phyloP scores from a whole-genome alignment of 2,113 vertebrate genomes.

The Guaruba guarouba region DNA sequence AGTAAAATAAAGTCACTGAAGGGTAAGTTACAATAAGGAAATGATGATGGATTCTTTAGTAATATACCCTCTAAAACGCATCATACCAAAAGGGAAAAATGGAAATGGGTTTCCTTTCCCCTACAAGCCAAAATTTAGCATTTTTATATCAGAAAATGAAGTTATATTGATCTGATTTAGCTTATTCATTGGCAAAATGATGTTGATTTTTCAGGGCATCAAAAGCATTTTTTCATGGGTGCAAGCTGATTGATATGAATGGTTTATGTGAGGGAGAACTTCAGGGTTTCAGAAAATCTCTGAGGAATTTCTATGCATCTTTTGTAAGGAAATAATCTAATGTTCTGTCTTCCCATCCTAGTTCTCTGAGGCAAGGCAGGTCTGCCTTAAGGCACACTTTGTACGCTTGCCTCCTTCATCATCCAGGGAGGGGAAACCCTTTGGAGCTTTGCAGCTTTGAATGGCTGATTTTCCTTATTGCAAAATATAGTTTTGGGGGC shows the following conservation, averaged over 20 bases:
- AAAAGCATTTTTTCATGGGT: neutral
- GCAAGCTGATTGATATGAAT: neutral
- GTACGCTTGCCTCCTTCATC: neutral
- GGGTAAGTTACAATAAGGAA: neutral
- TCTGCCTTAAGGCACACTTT: neutral
- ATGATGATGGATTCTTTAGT: neutral
- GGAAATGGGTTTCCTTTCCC: neutral
- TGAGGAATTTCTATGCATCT: neutral
- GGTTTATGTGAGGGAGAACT: neutral
- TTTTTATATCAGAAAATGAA: neutral
- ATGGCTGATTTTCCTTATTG: neutral
- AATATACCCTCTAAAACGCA: neutral
- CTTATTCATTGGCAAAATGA: neutral
- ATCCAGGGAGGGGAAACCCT: neutral
- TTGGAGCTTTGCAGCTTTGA: neutral
- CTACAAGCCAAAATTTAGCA: neutral
- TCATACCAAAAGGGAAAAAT: neutral
- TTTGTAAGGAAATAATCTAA: neutral
- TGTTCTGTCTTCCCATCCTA: neutral
- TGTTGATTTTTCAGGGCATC: neutral
- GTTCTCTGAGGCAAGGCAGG: neutral
- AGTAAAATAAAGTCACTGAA: neutral
- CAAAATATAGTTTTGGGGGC: accelerated
- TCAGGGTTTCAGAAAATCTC: neutral
- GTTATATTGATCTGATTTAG: neutral